Percentiles rank a stretch among this genome's conserved stretches.
These are phyloP conservation scores for Ellobius talpinus DNA, from an alignment of 2,113 vertebrate species.

Conservation along the genomic window DNA sequence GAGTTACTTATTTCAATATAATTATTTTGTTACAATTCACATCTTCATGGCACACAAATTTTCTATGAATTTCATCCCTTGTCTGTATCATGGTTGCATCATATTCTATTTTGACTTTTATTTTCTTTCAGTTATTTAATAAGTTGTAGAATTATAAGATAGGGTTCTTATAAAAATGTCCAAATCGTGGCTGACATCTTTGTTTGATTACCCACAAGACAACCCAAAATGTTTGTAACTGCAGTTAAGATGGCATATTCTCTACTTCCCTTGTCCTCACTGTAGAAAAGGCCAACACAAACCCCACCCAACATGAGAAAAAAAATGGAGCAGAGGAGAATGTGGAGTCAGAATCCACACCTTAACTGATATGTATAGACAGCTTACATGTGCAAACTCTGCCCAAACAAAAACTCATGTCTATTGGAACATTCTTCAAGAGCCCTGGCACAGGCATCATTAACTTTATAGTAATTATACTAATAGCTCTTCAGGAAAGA, in stretches of 20 bases:
- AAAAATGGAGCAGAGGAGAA: background rate
- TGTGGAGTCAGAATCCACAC: background rate
- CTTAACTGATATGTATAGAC: background rate
- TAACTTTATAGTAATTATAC: background rate
- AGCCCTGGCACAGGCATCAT: too few species aligned
- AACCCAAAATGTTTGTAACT: background rate
- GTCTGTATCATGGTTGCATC: background rate
- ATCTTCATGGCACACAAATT: background rate
- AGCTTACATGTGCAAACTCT: background rate
- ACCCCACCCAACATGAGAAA: background rate
- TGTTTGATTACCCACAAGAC: background rate
- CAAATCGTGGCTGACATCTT: background rate
- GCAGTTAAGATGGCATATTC: background rate
- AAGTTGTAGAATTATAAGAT: conserved; percentile 22
- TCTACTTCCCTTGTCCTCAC: background rate
- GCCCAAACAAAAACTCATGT: background rate
- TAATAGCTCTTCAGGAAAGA: background rate
- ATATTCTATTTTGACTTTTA: background rate
- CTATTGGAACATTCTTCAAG: background rate
- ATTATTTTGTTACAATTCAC: background rate
- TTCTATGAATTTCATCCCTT: background rate
- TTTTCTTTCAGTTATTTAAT: conserved; percentile 24
- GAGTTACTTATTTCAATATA: background rate
- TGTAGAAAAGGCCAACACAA: background rate
- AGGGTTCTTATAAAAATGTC: background rate